Evolutionary conservation across 2,797 vertebrate species (phyloP), one percentile per base, ranked within the genome.

Genomic region (Eulemur albifrons): DNA sequence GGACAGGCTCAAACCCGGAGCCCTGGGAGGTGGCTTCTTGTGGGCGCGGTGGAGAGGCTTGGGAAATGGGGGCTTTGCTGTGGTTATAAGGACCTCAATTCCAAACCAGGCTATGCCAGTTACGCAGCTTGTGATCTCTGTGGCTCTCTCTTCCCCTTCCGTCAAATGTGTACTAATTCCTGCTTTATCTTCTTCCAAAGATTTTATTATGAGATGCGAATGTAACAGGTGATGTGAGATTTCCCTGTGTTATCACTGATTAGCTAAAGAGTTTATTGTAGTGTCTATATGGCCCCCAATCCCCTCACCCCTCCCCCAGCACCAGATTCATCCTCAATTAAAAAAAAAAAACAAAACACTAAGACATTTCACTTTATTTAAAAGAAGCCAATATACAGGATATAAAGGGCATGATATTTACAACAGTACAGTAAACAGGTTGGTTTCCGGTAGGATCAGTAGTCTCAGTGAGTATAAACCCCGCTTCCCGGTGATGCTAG

Each of bases 311-410:
- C 59, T 63, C 65, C 38, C 21, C 65, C 30, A n/a, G 40, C 54
- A 32, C 30, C 25, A 59, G 18, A 63, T 77, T 21, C 17, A 75
- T 50, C 79, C 61, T 81, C 69, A 48, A 21, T 38, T 92, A 0
- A 25, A 61, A 50, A 70, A 76, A 72, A 57, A 69, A 70, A 76
- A 40, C 4, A 27, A 50, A 3, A 2, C 77, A 83, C 40, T 92
- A 97, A 97, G 98, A 98, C 95, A 97, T 97, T 96, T 97, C 95
- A 95, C 98, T 98, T 93, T 95, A 97, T 73, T 98, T 97, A 98
- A 98, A 98, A 98, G 94, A 95, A 98, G 98, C 98, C 94, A 97
- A 99, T 99, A 99, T 99, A 99, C 98, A 98, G 98, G 98, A 98
- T 98, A 98, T 69, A 99, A 99, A 99, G 97, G 96, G 98, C 97